Percentiles rank a stretch among this genome's conserved stretches.
Evolutionary conservation across 2,113 vertebrate species (phyloP).

Genomic region (Hyla sarda): DNA sequence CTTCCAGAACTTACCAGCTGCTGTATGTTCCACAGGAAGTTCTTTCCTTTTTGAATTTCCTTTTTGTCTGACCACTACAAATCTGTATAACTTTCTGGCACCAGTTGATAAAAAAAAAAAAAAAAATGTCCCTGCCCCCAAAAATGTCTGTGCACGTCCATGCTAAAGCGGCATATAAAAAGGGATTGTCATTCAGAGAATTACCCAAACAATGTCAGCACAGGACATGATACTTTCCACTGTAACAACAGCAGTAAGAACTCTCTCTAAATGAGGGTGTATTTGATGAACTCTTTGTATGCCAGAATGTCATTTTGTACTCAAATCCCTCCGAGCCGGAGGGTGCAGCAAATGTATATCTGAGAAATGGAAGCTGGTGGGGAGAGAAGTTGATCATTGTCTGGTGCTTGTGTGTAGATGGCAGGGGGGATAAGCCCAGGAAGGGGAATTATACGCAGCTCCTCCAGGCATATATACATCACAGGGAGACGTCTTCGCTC

Average conservation of each 20-base stretch:
- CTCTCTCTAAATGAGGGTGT: not conserved
- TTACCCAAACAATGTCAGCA: too few relatives aligned
- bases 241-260: too few relatives aligned
- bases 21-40: too few relatives aligned
- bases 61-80: too few relatives aligned
- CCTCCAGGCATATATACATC: not conserved
- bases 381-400: conserved; percentile 29
- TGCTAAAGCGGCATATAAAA: too few relatives aligned
- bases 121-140: too few relatives aligned
- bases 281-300: conserved; percentile 26
- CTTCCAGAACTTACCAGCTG: too few relatives aligned
- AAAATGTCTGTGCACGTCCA: too few relatives aligned
- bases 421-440: not conserved
- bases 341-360: not conserved
- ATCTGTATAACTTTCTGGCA: too few relatives aligned
- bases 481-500: not conserved
- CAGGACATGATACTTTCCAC: not conserved
- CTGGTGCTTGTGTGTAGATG: not conserved
- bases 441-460: not conserved
- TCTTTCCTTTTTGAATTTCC: too few relatives aligned
- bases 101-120: too few relatives aligned
- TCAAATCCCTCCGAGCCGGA: not conserved
- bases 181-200: too few relatives aligned
- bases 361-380: not conserved
- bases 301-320: conserved; percentile 15